Evolutionary conservation across 2,888 invertebrate genomes (phyloP), one percentile per base, ranked within the genome.

Genomic region (Dicyrtomina minuta): DNA sequence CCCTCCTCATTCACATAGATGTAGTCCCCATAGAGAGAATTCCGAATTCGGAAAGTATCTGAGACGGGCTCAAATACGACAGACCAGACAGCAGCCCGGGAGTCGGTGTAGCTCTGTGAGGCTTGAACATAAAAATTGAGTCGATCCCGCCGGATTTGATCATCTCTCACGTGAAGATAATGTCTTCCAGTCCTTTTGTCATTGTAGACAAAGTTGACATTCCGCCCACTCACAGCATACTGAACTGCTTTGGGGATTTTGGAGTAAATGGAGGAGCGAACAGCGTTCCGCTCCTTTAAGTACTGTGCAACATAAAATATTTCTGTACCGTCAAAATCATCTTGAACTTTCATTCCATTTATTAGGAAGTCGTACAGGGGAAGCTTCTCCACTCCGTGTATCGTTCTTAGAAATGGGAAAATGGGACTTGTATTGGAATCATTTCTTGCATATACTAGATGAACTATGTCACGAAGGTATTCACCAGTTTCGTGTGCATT

Each of bases 51-150:
- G 39, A 67, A 67, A 13, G 67, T 67, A 4, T 67, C 67, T 6
- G 59, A 49, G 2, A 17, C 13, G 8, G 59, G 26, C 46, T 58
- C 58, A 44, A 59, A 67, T 8, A 26, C 49, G 10, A 67, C 33
- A 13, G 58, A 59, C 67, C 67, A 67, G 17, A 67, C 67, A 1
- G 67, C 67, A 3, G 67, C 44, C 1, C 67, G 67, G 22, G 49
- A n/a, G 26, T 67, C 67, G 1, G 67, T 46, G 39, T 67, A 67
- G 33, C 59, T 59, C 26, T 67, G 67, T 4, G 46, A 46, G 0
- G 67, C 67, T 39, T 67, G 67, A 22, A 67, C 59, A 39, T 67
- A 67, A 27, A 67, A 67, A 33, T 67, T 67, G 6, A 67, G 59
- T 20, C 67, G 58, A 22, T 67, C 56, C 20, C 20, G 44, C 27